Percentiles rank a stretch among this genome's conserved stretches.
Evolutionary conservation across 2,797 vertebrate species (phyloP).

Genomic region (Enteromius radiatus): DNA sequence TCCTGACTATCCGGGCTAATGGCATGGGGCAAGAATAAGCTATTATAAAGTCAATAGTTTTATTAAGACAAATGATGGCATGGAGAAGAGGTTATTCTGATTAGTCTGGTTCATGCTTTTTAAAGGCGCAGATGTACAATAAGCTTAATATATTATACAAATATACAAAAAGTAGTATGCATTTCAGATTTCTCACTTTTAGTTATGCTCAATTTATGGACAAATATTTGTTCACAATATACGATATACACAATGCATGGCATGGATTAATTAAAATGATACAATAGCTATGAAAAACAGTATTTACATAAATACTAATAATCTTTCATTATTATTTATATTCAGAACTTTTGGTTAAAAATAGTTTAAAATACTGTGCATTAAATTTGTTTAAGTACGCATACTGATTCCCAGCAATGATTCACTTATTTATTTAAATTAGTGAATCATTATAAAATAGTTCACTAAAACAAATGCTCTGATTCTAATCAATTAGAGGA

Average conservation of each 20-base stretch:
- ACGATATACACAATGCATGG: too few species aligned
- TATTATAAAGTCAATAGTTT: conserved; percentile 82
- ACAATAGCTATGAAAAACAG: not conserved
- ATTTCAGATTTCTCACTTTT: not conserved
- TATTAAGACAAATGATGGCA: conserved; percentile 82
- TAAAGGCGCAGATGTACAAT: conserved; percentile 63
- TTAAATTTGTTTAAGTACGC: not conserved
- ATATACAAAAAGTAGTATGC: not conserved
- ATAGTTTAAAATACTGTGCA: not conserved
- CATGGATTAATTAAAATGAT: not conserved
- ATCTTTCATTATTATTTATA: too few species aligned
- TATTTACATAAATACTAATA: too few species aligned
- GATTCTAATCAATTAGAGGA: not conserved
- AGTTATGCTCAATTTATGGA: not conserved
- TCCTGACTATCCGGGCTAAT: conserved; percentile 75
- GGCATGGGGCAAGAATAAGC: conserved; percentile 76
- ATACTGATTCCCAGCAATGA: not conserved
- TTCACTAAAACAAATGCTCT: not conserved
- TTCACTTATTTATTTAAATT: not conserved
- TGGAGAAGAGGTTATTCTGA: conserved; percentile 76
- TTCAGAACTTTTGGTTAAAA: not conserved
- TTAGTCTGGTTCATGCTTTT: conserved; percentile 71
- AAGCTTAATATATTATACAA: not conserved
- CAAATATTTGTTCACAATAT: too few species aligned
- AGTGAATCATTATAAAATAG: not conserved